Percentiles rank a stretch among this genome's conserved stretches.
Conservation (phyloP, 2,888 invertebrate genomes). For the Kuschelorhynchus macadamiae region DNA sequence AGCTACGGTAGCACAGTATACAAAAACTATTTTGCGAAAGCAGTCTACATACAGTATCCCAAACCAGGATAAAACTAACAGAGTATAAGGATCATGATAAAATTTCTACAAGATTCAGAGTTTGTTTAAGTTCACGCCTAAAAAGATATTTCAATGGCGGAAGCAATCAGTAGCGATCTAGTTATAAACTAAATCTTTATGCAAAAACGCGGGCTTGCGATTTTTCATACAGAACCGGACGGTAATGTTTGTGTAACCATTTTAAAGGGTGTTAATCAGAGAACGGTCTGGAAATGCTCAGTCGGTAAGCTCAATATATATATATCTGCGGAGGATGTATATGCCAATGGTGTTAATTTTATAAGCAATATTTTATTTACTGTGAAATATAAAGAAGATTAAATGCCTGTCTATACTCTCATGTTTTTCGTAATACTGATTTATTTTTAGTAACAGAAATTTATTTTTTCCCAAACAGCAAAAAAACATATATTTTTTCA, state of each 20-base stretch:
- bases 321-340: slow-evolving; percentile 13
- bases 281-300: slow-evolving; percentile 32
- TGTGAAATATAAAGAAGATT: no score
- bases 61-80: slow-evolving; percentile 6
- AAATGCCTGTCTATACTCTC: no score
- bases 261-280: slow-evolving; percentile 26
- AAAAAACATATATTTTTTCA: no score
- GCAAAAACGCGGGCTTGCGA: slow-evolving; percentile 18
- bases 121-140: slow-evolving; percentile 10
- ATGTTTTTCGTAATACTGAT: no score
- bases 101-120: no score
- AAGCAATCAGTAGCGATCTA: slow-evolving; percentile 29
- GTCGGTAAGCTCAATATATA: slow-evolving; percentile 5
- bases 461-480: no score
- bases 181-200: slow-evolving; percentile 21
- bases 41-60: neutral
- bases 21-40: neutral
- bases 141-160: slow-evolving; percentile 33
- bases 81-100: neutral
- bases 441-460: no score
- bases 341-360: no score
- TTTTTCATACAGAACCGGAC: slow-evolving; percentile 34
- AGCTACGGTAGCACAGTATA: neutral
- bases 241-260: slow-evolving; percentile 31
- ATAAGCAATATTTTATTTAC: no score